Base-by-base conservation (phyloP, 2,888 invertebrate genomes). In the Chouioia cunea region DNA sequence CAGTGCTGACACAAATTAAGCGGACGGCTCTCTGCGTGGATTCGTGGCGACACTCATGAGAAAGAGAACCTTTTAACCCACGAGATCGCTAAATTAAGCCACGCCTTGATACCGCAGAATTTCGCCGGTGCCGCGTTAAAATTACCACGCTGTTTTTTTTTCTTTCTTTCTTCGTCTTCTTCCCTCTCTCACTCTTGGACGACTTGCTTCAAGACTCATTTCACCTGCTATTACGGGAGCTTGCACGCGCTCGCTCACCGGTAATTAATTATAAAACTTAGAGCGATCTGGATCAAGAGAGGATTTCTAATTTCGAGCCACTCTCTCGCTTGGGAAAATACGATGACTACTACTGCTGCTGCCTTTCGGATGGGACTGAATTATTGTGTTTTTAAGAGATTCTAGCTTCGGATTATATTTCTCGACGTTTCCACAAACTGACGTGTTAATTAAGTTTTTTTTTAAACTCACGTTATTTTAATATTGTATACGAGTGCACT, bases 151-250 rank as follows among this genome's bases (percentile, higher is more conserved):
- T 36, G 16, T 36, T 6, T 6, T 10, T 43, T 23, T n/a, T 44
- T 53, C 12, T 58, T 22, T 50, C 43, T 22, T 50, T 47, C 22
- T 50, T 56, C 54, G 0, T 8, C 50, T 36, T 36, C 20, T n/a
- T 44, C 27, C 18, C 52, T 27, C 47, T 23, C n/a, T 16, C 12
- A 12, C 23, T 43, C 36, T 18, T 27, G 16, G 15, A 50, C 52
- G 36, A 36, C 4, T 36, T 10, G 56, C 48, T 65, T 67, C 58
- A 64, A 66, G 70, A 67, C 67, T 67, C 70, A 70, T 73, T 73
- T 73, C 73, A 73, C 73, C 67, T 73, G 73, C 70, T 73, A 70
- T 73, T 73, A 73, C 58, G 64, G 73, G 64, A 47, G 23, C 52
- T 20, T 6, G 16, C 52, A 27, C 18, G 47, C 50, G 16, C 14